Percentiles rank a stretch among this genome's conserved stretches.
These are phyloP conservation scores for Chauna torquata DNA, from an alignment of 2,113 vertebrate species.

Conservation along the genomic window DNA sequence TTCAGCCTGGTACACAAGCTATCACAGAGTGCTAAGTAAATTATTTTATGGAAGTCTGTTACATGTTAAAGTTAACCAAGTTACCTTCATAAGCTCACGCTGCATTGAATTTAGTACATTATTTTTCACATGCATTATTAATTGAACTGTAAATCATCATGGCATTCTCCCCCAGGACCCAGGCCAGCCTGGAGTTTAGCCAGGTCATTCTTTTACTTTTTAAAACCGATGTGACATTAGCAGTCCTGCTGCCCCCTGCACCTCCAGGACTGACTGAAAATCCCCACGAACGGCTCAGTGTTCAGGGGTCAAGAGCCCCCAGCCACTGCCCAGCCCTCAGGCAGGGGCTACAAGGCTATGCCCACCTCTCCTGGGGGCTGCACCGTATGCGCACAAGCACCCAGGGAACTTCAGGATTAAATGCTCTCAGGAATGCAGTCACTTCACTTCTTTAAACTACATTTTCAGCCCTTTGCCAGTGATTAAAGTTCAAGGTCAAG, in stretches of 20 bases:
- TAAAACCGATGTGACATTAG: background rate
- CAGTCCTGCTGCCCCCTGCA: background rate
- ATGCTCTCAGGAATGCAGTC: constrained; percentile 26
- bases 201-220: background rate
- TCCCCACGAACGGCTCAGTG: background rate
- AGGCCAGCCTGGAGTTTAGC: background rate
- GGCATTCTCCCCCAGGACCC: background rate
- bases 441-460: constrained; percentile 3
- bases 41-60: background rate
- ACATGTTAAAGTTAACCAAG: background rate
- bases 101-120: background rate
- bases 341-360: background rate
- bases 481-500: constrained; percentile 50
- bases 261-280: background rate
- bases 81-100: background rate
- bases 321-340: background rate
- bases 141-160: background rate
- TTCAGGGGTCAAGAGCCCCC: background rate
- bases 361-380: background rate
- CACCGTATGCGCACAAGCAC: background rate
- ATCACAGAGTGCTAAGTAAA: background rate
- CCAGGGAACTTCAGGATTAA: background rate
- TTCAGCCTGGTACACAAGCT: background rate
- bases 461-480: background rate
- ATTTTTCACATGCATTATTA: background rate